Percentiles rank a stretch among this genome's conserved stretches.
Conservation (phyloP, 1,140 invertebrate genomes). For the Medauroidea extradentata region DNA sequence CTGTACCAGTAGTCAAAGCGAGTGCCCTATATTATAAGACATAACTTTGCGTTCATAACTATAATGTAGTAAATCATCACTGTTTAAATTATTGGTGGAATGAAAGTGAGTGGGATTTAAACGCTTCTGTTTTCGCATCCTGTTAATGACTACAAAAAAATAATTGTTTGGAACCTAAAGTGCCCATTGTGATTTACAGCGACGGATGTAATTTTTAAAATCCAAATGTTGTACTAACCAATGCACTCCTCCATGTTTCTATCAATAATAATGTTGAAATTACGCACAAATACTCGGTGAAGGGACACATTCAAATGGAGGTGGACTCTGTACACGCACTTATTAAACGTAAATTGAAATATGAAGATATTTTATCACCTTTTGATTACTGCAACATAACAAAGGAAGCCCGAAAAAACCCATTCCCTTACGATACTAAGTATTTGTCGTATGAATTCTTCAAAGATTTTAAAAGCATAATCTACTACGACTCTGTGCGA, state of each 20-base stretch:
- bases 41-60: no score
- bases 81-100: no score
- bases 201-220: slow-evolving; percentile 24
- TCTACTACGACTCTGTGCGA: no score
- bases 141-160: no score
- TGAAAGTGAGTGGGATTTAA: no score
- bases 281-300: slow-evolving; percentile 38
- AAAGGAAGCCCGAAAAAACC: slow-evolving; percentile 17
- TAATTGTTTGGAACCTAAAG: no score
- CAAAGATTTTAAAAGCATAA: no score
- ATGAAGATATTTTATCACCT: slow-evolving; percentile 22
- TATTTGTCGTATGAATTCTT: not conserved
- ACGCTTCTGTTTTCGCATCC: no score
- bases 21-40: no score
- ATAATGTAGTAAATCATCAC: no score
- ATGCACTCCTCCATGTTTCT: slow-evolving; percentile 28
- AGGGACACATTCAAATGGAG: slow-evolving; percentile 42
- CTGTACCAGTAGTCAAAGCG: no score
- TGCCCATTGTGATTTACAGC: no score
- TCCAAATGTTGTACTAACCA: slow-evolving; percentile 35
- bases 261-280: slow-evolving; percentile 28
- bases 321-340: slow-evolving; percentile 33
- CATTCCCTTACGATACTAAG: slow-evolving; percentile 14
- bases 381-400: slow-evolving; percentile 24
- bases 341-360: slow-evolving; percentile 23